Evolutionary conservation across 2,888 invertebrate genomes (phyloP).

Genomic region (Drosophila fungiperda): DNA sequence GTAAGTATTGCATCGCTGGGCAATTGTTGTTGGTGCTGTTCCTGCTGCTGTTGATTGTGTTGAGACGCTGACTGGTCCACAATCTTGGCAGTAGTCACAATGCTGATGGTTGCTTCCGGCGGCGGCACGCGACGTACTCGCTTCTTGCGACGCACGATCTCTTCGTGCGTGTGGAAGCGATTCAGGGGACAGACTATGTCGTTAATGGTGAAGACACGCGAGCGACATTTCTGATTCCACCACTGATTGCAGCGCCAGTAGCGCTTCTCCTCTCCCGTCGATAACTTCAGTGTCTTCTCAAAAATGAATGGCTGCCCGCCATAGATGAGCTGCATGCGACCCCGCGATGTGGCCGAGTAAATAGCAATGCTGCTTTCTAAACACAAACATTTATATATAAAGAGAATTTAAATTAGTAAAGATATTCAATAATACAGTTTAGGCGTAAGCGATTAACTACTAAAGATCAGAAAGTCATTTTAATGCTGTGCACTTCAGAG

Average conservation of each 20-base stretch:
- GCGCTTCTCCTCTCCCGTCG: conserved; percentile 83
- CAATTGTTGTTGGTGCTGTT: conserved; percentile 41
- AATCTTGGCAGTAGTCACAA: conserved; percentile 22
- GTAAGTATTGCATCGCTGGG: conserved; percentile 63
- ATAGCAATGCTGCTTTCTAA: conserved; percentile 83
- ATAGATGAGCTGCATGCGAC: conserved; percentile 85
- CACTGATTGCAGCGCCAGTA: conserved; percentile 85
- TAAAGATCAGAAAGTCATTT: conserved; percentile 35
- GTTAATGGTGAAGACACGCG: conserved; percentile 84
- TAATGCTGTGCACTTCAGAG: conserved; percentile 28
- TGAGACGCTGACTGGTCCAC: conserved; percentile 12
- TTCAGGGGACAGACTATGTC: conserved; percentile 84
- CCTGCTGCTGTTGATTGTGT: conserved; percentile 41
- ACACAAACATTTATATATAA: conserved; percentile 25
- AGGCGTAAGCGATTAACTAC: conserved; percentile 2
- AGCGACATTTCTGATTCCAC: conserved; percentile 85
- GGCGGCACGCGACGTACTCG: conserved; percentile 79
- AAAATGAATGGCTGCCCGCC: conserved; percentile 85
- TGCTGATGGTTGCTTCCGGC: conserved; percentile 20
- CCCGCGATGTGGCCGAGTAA: conserved; percentile 85
- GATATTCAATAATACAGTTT: neutral
- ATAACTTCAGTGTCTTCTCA: conserved; percentile 83
- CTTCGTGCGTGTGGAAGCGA: conserved; percentile 85
- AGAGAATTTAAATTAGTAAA: conserved; percentile 45
- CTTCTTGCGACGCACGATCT: conserved; percentile 84